A percentile compares a stretch with the other conserved stretches of the same genome.
These are phyloP conservation scores for Xestia c-nigrum DNA, from an alignment of 2,888 invertebrate genomes.

Conservation along the genomic window DNA sequence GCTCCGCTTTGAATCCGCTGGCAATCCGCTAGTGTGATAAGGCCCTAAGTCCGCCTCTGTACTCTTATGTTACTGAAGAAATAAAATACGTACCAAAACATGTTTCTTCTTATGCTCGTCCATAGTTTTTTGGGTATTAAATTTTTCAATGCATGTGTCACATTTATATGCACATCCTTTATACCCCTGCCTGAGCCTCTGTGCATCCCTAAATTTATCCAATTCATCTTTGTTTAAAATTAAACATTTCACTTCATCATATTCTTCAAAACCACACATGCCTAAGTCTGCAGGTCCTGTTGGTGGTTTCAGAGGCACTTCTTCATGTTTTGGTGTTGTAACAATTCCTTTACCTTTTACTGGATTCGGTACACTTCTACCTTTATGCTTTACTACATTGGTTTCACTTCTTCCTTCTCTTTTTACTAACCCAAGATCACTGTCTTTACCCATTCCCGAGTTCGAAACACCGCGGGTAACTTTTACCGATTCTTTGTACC, in stretches of 20 bases:
- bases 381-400: background rate
- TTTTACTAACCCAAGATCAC: background rate
- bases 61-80: background rate
- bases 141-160: constrained; percentile 25
- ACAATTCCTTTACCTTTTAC: constrained; percentile 6
- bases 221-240: constrained; percentile 27
- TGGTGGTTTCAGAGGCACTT: background rate
- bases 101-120: constrained; percentile 41
- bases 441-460: background rate
- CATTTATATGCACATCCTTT: constrained; percentile 17
- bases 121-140: constrained; percentile 15
- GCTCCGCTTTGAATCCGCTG: too few species aligned
- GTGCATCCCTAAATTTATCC: constrained; percentile 21
- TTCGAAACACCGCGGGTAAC: constrained; percentile 13
- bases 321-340: background rate
- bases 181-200: constrained; percentile 10
- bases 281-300: background rate
- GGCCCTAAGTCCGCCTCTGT: background rate
- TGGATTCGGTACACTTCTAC: background rate
- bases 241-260: constrained; percentile 26
- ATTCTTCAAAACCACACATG: constrained; percentile 1
- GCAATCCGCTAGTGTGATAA: too few species aligned
- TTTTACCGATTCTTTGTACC: background rate
- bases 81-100: constrained; percentile 16
- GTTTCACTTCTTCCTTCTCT: background rate